These are phyloP conservation scores for Eurois occulta DNA, from an alignment of 2,888 invertebrate species.

Conservation along the genomic window DNA sequence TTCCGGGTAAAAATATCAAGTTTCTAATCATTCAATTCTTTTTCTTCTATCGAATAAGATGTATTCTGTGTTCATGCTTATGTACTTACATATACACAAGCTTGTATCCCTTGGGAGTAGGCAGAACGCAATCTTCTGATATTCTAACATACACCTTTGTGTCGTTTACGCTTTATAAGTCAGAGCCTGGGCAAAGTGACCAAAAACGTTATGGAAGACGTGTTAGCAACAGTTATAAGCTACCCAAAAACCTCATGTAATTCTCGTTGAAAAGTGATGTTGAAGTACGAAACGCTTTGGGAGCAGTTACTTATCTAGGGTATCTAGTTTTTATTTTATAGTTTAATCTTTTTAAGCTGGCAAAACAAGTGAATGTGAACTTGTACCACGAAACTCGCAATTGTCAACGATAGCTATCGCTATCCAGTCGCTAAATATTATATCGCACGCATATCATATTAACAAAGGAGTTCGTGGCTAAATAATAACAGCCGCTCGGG, in stretches of 20 bases:
- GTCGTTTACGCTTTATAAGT: neutral
- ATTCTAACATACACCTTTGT: neutral
- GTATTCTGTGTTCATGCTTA: neutral
- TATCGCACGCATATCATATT: no score
- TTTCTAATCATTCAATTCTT: conserved; percentile 23
- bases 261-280: neutral
- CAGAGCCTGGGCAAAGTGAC: neutral
- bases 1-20: conserved; percentile 30
- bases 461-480: no score
- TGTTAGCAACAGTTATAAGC: neutral
- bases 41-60: neutral
- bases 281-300: neutral
- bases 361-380: neutral
- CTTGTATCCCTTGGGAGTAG: neutral
- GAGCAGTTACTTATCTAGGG: neutral
- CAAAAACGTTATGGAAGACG: neutral
- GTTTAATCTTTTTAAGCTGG: neutral
- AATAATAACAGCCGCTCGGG: no score
- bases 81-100: neutral
- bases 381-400: neutral
- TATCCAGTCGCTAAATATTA: no score
- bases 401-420: no score
- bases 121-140: neutral
- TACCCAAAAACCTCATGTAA: neutral
- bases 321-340: no score